Evolutionary conservation across 2,888 invertebrate species (phyloP).

Genomic region (Trileptium ribeirensis): DNA sequence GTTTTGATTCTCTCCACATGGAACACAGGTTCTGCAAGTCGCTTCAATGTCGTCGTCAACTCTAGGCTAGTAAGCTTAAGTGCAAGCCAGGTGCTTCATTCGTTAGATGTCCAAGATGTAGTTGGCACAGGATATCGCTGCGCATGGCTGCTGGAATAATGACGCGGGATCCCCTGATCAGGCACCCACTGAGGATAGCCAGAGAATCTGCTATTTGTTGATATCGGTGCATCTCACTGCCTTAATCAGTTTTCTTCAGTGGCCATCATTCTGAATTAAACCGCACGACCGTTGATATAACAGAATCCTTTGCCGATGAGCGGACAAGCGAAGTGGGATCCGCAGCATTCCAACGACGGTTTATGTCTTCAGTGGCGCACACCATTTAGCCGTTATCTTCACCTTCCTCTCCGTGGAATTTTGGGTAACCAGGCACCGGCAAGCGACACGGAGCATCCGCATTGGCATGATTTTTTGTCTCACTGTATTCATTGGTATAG

Average conservation of each 20-base stretch:
- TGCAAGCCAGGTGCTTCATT: not conserved
- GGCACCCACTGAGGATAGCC: slow-evolving; percentile 32
- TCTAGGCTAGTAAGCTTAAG: not conserved
- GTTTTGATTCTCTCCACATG: slow-evolving; percentile 15
- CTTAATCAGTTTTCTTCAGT: not conserved
- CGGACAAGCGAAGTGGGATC: not conserved
- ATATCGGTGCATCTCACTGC: not conserved
- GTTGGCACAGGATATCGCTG: not conserved
- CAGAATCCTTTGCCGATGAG: not conserved
- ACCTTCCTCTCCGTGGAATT: slow-evolving; percentile 21
- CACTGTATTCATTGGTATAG: not conserved
- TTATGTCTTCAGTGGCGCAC: not conserved
- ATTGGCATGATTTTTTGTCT: slow-evolving; percentile 26
- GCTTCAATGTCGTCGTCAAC: slow-evolving; percentile 17
- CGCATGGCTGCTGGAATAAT: slow-evolving; percentile 1
- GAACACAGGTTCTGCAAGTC: not conserved
- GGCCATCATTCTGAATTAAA: not conserved
- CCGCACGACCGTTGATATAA: not conserved
- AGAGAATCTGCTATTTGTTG: not conserved
- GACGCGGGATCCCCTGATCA: slow-evolving; percentile 14
- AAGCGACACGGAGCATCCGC: slow-evolving; percentile 35
- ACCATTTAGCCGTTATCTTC: slow-evolving; percentile 17
- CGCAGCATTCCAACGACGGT: no score
- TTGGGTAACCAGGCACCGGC: not conserved
- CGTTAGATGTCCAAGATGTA: not conserved